Conservation (phyloP, 2,888 invertebrate species). For the Sminthurinus aureus region DNA sequence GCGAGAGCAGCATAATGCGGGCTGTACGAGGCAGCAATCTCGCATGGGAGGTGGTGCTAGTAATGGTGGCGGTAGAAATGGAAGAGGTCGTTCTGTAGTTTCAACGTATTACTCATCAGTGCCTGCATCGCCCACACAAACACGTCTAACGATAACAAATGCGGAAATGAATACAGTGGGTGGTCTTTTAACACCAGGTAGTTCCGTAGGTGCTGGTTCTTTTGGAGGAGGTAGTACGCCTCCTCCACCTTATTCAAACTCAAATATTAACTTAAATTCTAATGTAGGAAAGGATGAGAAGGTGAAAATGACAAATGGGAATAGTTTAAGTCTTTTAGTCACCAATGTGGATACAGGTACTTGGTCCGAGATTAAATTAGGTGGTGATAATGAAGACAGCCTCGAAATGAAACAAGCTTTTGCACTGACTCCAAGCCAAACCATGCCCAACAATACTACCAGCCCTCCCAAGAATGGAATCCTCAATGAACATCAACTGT, state of each 20-base stretch:
- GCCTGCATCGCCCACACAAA: conserved; percentile 57
- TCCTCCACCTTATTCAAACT: no score
- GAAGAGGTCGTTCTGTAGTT: conserved; percentile 51
- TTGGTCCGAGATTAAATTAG: conserved; percentile 28
- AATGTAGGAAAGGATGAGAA: not conserved
- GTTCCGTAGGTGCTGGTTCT: not conserved
- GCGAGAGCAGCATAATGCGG: conserved; percentile 47
- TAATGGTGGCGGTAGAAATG: conserved; percentile 15
- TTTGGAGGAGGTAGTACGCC: no score
- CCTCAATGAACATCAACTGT: not conserved
- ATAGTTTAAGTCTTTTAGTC: conserved; percentile 16
- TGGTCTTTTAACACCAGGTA: no score
- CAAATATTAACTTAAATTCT: not conserved
- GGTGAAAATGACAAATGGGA: conserved; percentile 23
- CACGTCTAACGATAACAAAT: conserved; percentile 16
- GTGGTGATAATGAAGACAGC: not conserved
- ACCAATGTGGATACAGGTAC: conserved; percentile 22
- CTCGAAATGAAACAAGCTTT: conserved; percentile 36
- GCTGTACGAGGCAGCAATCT: conserved; percentile 6
- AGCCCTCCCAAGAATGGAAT: not conserved
- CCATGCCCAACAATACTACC: not conserved
- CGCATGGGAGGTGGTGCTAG: not conserved
- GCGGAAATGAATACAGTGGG: no score
- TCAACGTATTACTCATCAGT: conserved; percentile 58
- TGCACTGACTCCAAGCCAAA: not conserved